Conservation (phyloP, 1,140 invertebrate species). For the Scaptomyza hsui region DNA sequence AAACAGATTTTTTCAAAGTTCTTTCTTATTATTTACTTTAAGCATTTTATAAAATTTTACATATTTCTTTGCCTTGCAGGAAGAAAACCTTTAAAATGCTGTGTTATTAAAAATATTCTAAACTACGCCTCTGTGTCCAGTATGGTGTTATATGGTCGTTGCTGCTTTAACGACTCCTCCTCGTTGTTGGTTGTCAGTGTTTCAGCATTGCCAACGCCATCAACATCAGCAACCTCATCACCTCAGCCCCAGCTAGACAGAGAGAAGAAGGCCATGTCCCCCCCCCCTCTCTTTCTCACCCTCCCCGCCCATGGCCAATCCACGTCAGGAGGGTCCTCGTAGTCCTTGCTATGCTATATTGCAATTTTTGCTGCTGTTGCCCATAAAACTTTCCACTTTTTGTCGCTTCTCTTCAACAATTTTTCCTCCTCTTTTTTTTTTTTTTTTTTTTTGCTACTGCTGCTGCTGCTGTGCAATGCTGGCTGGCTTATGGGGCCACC, state of each 20-base stretch:
- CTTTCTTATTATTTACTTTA: too few relatives aligned
- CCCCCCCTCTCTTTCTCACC: background rate
- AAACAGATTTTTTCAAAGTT: too few relatives aligned
- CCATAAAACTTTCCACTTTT: constrained; percentile 81
- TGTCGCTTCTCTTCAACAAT: constrained; percentile 55
- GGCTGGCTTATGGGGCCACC: constrained; percentile 16
- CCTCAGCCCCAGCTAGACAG: constrained; percentile 4
- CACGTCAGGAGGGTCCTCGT: constrained; percentile 12
- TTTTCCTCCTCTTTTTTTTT: constrained; percentile 33
- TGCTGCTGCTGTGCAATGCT: constrained; percentile 43
- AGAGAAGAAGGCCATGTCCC: background rate
- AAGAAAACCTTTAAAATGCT: too few relatives aligned
- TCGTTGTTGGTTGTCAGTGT: constrained; percentile 26
- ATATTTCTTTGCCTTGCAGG: too few relatives aligned
- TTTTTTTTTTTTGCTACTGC: constrained; percentile 26
- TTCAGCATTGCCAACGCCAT: constrained; percentile 24
- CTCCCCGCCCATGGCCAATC: constrained; percentile 31
- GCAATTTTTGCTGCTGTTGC: constrained; percentile 79
- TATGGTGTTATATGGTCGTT: constrained; percentile 2
- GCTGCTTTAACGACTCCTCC: constrained; percentile 13
- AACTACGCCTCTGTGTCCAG: constrained; percentile 24
- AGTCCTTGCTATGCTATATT: constrained; percentile 61
- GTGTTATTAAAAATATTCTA: too few relatives aligned
- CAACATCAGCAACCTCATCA: constrained; percentile 41
- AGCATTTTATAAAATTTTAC: constrained; percentile 17